Conservation (phyloP, 2,888 invertebrate species). For the Stratiomys singularior region DNA sequence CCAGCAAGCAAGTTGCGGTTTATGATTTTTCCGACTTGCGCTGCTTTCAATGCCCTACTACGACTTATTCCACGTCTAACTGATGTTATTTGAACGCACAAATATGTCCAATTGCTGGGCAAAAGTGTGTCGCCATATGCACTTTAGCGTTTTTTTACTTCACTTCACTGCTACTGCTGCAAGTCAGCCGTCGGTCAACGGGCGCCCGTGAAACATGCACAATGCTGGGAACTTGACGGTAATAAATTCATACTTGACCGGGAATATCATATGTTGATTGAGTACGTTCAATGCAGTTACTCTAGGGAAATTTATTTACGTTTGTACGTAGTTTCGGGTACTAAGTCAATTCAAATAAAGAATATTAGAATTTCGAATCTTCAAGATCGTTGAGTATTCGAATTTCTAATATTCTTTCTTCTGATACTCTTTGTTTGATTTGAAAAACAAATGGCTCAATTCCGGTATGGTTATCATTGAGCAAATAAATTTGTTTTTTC, state of each 20-base stretch:
- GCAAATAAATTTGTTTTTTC: too few species aligned
- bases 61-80: background rate
- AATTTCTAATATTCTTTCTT: background rate
- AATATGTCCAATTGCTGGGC: constrained; percentile 15
- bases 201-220: constrained; percentile 6
- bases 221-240: constrained; percentile 12
- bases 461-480: too few species aligned
- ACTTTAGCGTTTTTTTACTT: constrained; percentile 48
- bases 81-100: constrained; percentile 22
- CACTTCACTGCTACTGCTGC: constrained; percentile 26
- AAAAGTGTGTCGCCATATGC: constrained; percentile 50
- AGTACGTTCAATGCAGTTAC: constrained; percentile 12
- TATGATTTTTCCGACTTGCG: constrained; percentile 5
- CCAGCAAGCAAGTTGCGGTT: background rate
- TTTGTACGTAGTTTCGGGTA: too few species aligned
- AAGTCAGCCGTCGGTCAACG: constrained; percentile 46
- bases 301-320: background rate
- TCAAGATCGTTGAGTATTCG: background rate
- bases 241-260: background rate
- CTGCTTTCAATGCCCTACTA: background rate
- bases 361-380: background rate
- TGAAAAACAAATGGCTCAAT: too few species aligned
- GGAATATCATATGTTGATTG: constrained; percentile 13
- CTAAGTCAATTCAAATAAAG: background rate
- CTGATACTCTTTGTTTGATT: too few species aligned